Percentiles rank a stretch among this genome's conserved stretches.
These are phyloP conservation scores for Nycticebus coucang DNA, from an alignment of 2,113 vertebrate species.

Conservation along the genomic window DNA sequence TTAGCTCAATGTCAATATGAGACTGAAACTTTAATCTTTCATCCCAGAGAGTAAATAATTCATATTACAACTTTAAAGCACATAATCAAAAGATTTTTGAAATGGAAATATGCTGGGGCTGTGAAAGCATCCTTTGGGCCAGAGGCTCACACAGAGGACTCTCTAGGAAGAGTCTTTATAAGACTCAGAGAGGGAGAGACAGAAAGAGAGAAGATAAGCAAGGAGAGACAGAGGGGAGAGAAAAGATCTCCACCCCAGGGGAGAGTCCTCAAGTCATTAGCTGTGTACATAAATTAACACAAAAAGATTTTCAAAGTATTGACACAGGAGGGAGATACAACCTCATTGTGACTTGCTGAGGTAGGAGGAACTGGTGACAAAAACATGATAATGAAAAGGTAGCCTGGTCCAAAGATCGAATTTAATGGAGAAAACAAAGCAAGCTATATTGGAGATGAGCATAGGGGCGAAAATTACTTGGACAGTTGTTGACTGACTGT, in stretches of 20 bases:
- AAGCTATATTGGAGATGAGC: neutral
- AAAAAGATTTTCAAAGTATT: neutral
- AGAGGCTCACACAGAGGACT: neutral
- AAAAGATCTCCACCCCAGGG: neutral
- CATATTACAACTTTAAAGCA: neutral
- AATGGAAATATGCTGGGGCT: neutral
- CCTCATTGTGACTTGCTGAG: neutral
- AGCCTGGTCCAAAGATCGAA: neutral
- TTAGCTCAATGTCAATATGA: neutral
- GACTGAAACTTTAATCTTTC: neutral
- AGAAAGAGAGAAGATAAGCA: neutral
- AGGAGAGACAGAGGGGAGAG: neutral
- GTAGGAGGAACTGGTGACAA: neutral
- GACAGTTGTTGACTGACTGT: neutral
- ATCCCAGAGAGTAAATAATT: neutral
- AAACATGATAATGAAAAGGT: neutral
- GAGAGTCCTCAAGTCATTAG: neutral
- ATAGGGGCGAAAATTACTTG: neutral
- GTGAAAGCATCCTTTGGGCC: neutral
- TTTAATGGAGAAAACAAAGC: neutral
- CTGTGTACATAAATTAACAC: neutral
- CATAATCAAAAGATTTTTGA: constrained; percentile 39
- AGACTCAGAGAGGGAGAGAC: neutral
- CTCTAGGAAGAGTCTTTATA: neutral
- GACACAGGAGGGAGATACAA: neutral